Conservation (phyloP, 2,888 invertebrate species). For the Troides helena region DNA sequence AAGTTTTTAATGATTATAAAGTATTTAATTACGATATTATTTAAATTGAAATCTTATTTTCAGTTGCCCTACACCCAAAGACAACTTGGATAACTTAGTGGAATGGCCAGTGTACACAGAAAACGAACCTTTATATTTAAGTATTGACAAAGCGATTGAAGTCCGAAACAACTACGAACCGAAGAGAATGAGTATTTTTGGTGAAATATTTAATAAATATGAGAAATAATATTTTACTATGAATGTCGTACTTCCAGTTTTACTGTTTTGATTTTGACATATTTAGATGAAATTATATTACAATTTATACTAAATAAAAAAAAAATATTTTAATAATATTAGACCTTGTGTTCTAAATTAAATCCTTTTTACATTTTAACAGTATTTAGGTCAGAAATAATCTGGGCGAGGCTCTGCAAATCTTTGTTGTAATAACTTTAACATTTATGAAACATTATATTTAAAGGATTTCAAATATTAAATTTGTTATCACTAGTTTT, state of each 20-base stretch:
- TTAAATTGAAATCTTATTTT: slow-evolving; percentile 32
- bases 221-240: slow-evolving; percentile 33
- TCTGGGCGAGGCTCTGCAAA: too few relatives aligned
- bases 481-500: too few relatives aligned
- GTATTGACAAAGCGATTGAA: slow-evolving; percentile 42
- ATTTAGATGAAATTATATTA: too few relatives aligned
- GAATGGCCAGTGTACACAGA: slow-evolving; percentile 42
- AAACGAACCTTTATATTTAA: slow-evolving; percentile 37
- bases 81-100: slow-evolving; percentile 7
- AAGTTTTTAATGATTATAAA: too few relatives aligned
- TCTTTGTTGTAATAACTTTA: neutral
- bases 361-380: neutral
- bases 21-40: neutral
- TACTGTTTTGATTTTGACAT: too few relatives aligned
- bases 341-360: neutral
- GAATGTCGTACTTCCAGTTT: too few relatives aligned
- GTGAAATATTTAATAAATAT: slow-evolving; percentile 47
- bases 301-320: neutral
- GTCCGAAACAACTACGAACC: slow-evolving; percentile 42
- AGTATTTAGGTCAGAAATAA: neutral
- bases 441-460: neutral
- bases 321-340: neutral
- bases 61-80: slow-evolving; percentile 44
- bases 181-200: slow-evolving; percentile 46
- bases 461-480: too few relatives aligned